Evolutionary conservation across 2,113 vertebrate species (phyloP).

Genomic region (Gymnarchus niloticus): DNA sequence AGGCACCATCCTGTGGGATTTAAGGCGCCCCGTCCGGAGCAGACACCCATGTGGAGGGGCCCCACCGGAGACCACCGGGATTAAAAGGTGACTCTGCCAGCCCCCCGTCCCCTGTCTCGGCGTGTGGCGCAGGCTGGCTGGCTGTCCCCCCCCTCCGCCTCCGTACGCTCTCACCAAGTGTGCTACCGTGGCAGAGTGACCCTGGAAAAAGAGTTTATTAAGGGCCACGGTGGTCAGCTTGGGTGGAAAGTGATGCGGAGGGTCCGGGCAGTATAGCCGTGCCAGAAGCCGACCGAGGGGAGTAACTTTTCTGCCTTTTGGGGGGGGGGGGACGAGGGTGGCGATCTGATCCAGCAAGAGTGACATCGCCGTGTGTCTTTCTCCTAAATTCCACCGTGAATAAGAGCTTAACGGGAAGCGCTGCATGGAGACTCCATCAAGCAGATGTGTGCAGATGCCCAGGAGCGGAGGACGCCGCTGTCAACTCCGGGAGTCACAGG

Average conservation of each 20-base stretch:
- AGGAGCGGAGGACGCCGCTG: background rate
- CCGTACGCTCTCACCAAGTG: constrained; percentile 13
- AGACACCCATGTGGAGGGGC: constrained; percentile 35
- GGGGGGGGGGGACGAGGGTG: background rate
- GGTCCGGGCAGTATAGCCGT: background rate
- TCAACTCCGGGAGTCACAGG: background rate
- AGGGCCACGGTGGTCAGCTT: background rate
- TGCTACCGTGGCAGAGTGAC: constrained; percentile 43
- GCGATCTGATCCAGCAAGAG: background rate
- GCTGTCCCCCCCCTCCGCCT: no score
- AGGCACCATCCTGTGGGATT: constrained; percentile 23
- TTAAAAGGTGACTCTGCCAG: constrained; percentile 61
- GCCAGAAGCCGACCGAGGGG: no score
- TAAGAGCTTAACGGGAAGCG: background rate
- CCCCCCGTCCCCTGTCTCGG: constrained; percentile 33
- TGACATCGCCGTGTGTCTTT: background rate
- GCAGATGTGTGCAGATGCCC: background rate
- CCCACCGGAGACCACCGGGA: constrained; percentile 54
- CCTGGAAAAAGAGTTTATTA: background rate
- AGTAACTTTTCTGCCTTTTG: background rate
- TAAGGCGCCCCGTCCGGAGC: background rate
- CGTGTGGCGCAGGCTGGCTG: constrained; percentile 23
- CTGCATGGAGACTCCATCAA: background rate
- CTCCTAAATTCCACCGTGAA: background rate
- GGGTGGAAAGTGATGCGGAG: background rate